Base-by-base conservation (phyloP, 1,140 invertebrate species). In the Lanistes nyassanus region DNA sequence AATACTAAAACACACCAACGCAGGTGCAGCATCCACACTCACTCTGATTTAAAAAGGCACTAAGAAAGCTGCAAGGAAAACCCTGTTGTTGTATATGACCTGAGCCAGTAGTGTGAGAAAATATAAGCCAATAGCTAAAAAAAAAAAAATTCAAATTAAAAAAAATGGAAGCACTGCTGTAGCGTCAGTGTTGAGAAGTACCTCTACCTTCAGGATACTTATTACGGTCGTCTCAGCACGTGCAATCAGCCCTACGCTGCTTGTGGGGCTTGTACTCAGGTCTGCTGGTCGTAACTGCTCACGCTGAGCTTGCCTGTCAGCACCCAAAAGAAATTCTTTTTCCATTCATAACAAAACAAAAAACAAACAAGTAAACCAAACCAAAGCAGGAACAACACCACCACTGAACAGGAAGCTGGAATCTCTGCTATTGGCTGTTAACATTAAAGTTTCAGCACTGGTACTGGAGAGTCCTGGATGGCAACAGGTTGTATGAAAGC, bases 221-320 rank as follows among this genome's bases (percentile, higher is more conserved):
- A 93, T 92, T 4, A 98, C 90, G 0, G 96, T 97, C 13, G 94
- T 93, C 88, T 98, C 96, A 5, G 96, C 96, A 80, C 94, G 92
- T 72, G 95, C 93, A 73, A 97, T 95, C 29, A 96, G 80, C 36
- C 80, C 80, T 7, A 94, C 93, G 92, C 80, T 84, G 67, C 82
- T 83, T 66, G 82, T 82, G 51, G 53, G 91, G 90, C 26, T 91
- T 90, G 81, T 94, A 16, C 55, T 47, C 19, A 68, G 62, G 13
- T 82, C 80, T 31, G 68, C 66, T 21, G 72, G 55, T 47, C 75
- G 76, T 19, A 77, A 73, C 64, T 79, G 78, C 60, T 78, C 78
- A 29, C 67, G 69, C 51, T 82, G 79, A 23, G 70, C 37, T 23
- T 69, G 75, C 65, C 82, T 83, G 74, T 21, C 42, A 47, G 9